phyloP scores from a whole-genome alignment of 2,888 invertebrate genomes.

The Noctua janthe region DNA sequence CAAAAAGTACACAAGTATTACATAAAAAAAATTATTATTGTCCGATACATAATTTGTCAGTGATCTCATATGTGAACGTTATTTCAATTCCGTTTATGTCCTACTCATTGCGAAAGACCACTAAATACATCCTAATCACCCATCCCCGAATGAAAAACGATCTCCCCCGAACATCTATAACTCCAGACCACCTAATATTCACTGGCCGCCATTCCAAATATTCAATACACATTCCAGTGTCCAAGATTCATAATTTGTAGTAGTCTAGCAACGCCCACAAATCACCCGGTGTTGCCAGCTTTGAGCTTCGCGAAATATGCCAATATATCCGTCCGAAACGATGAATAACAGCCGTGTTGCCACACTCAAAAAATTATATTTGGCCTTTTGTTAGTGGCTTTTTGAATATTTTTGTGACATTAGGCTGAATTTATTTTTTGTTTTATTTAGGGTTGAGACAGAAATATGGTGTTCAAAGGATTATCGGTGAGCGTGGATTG shows the following conservation, averaged over 20 bases:
- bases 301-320: constrained; percentile 70
- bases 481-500: not conserved
- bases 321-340: constrained; percentile 67
- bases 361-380: constrained; percentile 70
- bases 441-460: constrained; percentile 5
- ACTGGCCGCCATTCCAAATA: constrained; percentile 49
- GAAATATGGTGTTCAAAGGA: constrained; percentile 26
- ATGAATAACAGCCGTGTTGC: constrained; percentile 70
- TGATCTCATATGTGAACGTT: too few species aligned
- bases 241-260: constrained; percentile 58
- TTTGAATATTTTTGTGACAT: constrained; percentile 39
- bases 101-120: not conserved
- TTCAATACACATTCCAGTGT: constrained; percentile 54
- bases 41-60: too few species aligned
- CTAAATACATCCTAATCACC: constrained; percentile 20
- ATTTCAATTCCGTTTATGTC: not conserved
- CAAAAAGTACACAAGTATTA: too few species aligned
- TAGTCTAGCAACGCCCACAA: constrained; percentile 64
- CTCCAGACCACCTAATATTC: constrained; percentile 32
- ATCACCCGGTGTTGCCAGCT: constrained; percentile 70
- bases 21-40: too few species aligned
- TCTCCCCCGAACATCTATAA: constrained; percentile 1
- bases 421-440: constrained; percentile 41
- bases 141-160: constrained; percentile 26
- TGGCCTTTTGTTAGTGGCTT: constrained; percentile 47